Conservation (phyloP, 2,888 invertebrate species). For the Lissocephala sabroskyi region DNA sequence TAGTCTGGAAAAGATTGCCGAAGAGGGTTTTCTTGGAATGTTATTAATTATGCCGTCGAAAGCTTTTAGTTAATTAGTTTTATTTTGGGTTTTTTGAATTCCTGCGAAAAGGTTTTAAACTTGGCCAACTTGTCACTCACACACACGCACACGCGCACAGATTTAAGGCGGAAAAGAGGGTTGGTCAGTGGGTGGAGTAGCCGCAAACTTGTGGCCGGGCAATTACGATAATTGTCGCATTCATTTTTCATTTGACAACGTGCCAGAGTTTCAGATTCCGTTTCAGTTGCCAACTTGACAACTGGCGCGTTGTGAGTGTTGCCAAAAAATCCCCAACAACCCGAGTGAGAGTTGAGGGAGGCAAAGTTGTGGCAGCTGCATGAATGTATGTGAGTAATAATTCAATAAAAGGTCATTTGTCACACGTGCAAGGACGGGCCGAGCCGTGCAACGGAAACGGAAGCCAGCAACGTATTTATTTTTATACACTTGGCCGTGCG, state of each 20-base stretch:
- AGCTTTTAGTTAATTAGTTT: constrained; percentile 55
- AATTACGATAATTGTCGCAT: constrained; percentile 63
- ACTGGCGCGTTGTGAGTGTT: constrained; percentile 35
- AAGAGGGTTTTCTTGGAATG: no score
- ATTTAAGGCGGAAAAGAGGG: no score
- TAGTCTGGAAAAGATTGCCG: no score
- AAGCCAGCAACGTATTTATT: constrained; percentile 41
- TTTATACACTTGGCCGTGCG: constrained; percentile 25
- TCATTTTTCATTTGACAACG: constrained; percentile 60
- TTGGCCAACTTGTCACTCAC: no score
- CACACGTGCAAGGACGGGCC: constrained; percentile 18
- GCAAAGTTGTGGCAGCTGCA: constrained; percentile 1
- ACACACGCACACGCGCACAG: no score
- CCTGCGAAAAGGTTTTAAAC: no score
- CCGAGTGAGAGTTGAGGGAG: no score
- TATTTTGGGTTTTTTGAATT: not conserved
- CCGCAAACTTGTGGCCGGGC: constrained; percentile 21
- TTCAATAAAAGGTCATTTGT: constrained; percentile 63
- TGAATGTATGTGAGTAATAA: constrained; percentile 39
- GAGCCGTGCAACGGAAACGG: constrained; percentile 34
- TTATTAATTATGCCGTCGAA: constrained; percentile 5
- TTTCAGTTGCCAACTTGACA: constrained; percentile 32
- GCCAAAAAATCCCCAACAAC: constrained; percentile 22
- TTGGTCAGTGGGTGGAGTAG: not conserved
- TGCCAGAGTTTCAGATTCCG: constrained; percentile 26